Base-by-base conservation (phyloP, 2,797 vertebrate species). In the Eutrigla gurnardus region DNA sequence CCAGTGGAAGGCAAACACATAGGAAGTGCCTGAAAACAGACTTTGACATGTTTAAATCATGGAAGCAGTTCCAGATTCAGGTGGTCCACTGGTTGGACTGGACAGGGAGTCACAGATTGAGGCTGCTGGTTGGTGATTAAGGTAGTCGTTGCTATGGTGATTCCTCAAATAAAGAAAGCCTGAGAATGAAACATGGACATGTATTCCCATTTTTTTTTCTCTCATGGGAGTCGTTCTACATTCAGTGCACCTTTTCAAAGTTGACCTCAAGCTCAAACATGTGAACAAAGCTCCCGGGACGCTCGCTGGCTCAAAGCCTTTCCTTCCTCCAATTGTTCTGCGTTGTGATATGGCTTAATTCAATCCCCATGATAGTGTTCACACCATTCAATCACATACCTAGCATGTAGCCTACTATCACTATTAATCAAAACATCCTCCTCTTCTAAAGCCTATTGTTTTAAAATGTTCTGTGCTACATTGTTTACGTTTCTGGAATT, bases 241-340 rank as follows among this genome's bases (percentile, higher is more conserved):
- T 70, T 82, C 70, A 60, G 9, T 59, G 10, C 80, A 80, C 73
- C 64, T 78, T 88, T 82, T 70, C 64, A 70, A 67, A 65, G 62
- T 76, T 82, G 73, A 87, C 60, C 67, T 60, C 6, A 43, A 57
- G 80, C 74, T 80, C 42, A 74, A 75, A 85, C 75, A 80, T 81
- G 54, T 75, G 53, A 82, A 64, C 78, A 84, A 75, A 81, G 65
- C 74, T 80, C 78, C 50, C 0, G 40, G 75, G 78, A 80, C 39
- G 2, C 72, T 68, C 2, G 36, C 75, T 25, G 17, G 39, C 70
- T 46, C 75, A 42, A 68, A 66, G 82, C 57, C 17, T 87, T 92
- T 90, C 88, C 92, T 93, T 93, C 92, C 92, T 85, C 47, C 76
- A 33, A 92, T 93, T 92, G 90, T 92, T 81, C 36, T 11, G 49